Percentiles rank a stretch among this genome's conserved stretches.
Evolutionary conservation across 2,888 invertebrate species (phyloP).

Genomic region (Orthonychiurus folsomi): DNA sequence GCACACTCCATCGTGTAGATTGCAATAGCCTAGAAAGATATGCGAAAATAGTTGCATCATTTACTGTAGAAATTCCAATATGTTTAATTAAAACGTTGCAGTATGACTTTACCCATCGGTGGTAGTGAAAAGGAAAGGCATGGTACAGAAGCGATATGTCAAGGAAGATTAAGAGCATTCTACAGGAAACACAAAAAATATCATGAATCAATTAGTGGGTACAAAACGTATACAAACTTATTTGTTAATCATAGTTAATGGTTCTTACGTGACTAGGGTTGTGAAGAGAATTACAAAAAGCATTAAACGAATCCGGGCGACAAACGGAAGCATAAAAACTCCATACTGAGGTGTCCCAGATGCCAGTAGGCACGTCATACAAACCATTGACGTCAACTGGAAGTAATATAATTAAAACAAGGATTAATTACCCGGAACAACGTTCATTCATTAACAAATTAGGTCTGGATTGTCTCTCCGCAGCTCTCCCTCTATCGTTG

Average conservation of each 20-base stretch:
- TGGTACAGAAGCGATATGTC: constrained; percentile 69
- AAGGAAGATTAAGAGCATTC: constrained; percentile 63
- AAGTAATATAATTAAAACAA: constrained; percentile 24
- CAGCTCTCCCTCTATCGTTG: too few species aligned
- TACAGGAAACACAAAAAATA: too few species aligned
- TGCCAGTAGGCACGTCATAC: constrained; percentile 63
- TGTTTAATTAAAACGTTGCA: too few species aligned
- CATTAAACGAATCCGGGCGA: constrained; percentile 65
- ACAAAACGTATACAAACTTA: too few species aligned
- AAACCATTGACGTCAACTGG: constrained; percentile 62
- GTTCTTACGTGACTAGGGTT: constrained; percentile 64
- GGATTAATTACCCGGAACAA: too few species aligned
- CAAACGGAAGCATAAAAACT: constrained; percentile 65
- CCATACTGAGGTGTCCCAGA: constrained; percentile 67
- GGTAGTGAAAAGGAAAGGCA: constrained; percentile 70
- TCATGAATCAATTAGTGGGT: too few species aligned
- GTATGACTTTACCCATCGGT: constrained; percentile 55
- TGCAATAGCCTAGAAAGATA: constrained; percentile 33
- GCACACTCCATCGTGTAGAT: constrained; percentile 39
- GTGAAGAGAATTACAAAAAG: constrained; percentile 68
- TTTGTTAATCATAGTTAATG: too few species aligned
- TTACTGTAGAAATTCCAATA: too few species aligned
- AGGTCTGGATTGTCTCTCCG: too few species aligned
- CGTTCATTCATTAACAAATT: too few species aligned
- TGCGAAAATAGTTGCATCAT: constrained; percentile 15